Evolutionary conservation across 2,113 vertebrate species (phyloP), one percentile per base, ranked within the genome.

Genomic region (Silurus glanis): DNA sequence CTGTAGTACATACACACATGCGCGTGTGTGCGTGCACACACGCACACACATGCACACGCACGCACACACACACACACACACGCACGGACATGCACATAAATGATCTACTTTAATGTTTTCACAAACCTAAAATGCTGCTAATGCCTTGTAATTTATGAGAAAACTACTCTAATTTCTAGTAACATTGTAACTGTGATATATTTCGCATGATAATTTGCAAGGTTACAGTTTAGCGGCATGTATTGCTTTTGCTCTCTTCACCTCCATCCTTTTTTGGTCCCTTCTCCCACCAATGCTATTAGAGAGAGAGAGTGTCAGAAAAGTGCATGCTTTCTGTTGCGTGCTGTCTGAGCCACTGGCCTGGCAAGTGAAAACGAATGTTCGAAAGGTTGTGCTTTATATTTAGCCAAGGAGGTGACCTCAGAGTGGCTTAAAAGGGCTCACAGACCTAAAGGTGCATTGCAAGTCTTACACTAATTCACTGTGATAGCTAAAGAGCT

Each of bases 401-500:
- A 94, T 93, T 91, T 91, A 94, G 92, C 93, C 92, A 93, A 91
- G 89, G 91, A 91, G 90, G 90, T 95, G 95, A 95, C 95, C 93
- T 95, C 94, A 56, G 87, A 93, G 93, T 95, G 94, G 93, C 94
- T 95, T 96, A 95, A 96, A 97, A 97, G 93, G 94, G 91, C 94
- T 94, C 94, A 91, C 91, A 93, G 95, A 95, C 94, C 96, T 95
- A 95, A 96, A 97, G 96, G 95, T 97, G 94, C 95, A 96, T 96
- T 97, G 96, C 94, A 95, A 93, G 93, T 95, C 95, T 95, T 95
- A 95, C 92, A 93, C 96, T 98, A 97, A 98, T 97, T 96, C 94
- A 94, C 95, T 94, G 94, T 94, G 96, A 97, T 97, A 94, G 96
- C 94, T 96, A 96, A 97, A 97, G 96, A 97, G 96, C 95, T 96